Base-by-base conservation (phyloP, 2,797 vertebrate genomes). In the Eupleurogrammus muticus region DNA sequence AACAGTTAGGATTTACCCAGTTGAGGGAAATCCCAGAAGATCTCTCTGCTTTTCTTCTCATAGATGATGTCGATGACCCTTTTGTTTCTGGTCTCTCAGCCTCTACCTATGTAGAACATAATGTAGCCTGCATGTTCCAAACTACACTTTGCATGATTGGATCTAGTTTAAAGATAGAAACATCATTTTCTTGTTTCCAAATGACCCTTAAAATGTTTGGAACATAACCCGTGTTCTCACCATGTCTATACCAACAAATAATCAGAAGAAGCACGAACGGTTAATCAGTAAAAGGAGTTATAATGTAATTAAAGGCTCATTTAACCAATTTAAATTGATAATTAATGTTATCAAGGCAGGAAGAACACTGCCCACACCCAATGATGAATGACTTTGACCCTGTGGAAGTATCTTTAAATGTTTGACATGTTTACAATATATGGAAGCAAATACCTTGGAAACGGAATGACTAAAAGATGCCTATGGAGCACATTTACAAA, bases 341-440 rank as follows among this genome's bases (percentile, higher is more conserved):
- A 8, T 38, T 54, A 14, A 55, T 47, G 20, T 53, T 17, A 60
- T 49, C 12, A 23, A 52, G 46, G 20, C 14, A 2, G 11, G 55
- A 20, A 38, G 62, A 61, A 47, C 56, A 57, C 40, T 16, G 32
- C 50, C 55, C 28, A 44, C 54, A 48, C 38, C n/a, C 19, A 44
- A 48, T 50, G 14, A 58, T 60, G 24, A 48, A 62, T 10, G 40
- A 54, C 56, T 40, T 17, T 34, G 24, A 19, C 38, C 10, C 47
- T 12, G 34, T 55, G n/a, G 7, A 46, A 67, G 42, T 20, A 21
- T 32, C 11, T 35, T 10, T 46, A 24, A 48, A 19, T 70, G 47
- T 66, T 54, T 67, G 64, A 55, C 5, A 28, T 66, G 52, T 79
- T 73, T 60, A 73, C 12, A 14, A 59, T 51, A 38, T 44, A 50